Conservation (phyloP, 2,113 vertebrate species). For the Actenoides lindsayi region DNA sequence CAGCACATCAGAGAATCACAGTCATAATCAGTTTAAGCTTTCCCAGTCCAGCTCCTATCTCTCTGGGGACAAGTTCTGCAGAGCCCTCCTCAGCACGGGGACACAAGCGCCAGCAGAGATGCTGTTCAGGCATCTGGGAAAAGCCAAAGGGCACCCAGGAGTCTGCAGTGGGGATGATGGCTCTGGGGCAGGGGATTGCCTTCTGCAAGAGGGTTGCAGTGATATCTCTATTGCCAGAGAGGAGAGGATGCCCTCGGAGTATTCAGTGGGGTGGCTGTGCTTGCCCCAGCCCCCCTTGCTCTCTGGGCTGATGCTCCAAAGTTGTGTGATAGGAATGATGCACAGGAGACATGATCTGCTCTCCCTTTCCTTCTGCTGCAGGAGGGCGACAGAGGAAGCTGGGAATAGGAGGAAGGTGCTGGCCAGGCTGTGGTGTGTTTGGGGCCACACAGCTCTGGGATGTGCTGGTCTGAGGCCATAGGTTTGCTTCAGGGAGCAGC, state of each 20-base stretch:
- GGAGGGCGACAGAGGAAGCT: not conserved
- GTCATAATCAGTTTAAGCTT: not conserved
- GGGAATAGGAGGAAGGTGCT: not conserved
- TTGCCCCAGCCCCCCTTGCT: not conserved
- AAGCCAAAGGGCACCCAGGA: not conserved
- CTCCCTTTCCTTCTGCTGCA: not conserved
- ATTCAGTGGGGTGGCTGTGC: fast-evolving
- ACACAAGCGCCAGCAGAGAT: not conserved
- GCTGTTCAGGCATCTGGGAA: not conserved
- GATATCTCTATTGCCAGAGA: not conserved
- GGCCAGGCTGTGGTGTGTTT: not conserved
- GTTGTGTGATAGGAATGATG: not conserved
- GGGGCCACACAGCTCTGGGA: not conserved
- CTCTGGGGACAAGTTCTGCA: not conserved
- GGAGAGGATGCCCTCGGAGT: fast-evolving
- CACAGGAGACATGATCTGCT: not conserved
- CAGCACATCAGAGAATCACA: not conserved
- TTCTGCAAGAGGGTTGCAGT: not conserved
- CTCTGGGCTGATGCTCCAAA: not conserved
- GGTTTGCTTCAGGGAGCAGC: not conserved
- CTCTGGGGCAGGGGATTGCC: not conserved
- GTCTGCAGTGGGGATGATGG: not conserved
- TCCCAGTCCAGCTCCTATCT: fast-evolving
- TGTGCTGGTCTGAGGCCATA: not conserved
- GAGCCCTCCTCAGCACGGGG: fast-evolving